Evolutionary conservation across 2,888 invertebrate genomes (phyloP).

Genomic region (Synergus japonicus): DNA sequence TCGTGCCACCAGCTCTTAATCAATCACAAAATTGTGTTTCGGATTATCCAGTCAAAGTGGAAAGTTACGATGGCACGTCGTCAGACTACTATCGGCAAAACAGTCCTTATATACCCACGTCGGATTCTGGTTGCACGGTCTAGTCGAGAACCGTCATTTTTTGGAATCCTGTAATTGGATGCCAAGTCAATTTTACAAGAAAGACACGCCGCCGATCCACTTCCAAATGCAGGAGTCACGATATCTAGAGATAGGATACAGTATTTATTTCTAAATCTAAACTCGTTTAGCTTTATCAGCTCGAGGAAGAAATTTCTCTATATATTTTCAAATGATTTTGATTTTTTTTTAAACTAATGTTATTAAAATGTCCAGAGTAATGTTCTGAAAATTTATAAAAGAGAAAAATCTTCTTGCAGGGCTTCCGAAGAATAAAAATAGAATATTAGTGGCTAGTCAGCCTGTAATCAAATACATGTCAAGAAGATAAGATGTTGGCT

Average conservation of each 20-base stretch:
- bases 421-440: constrained; percentile 3
- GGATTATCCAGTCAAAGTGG: constrained; percentile 74
- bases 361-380: not conserved
- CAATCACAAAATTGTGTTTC: constrained; percentile 72
- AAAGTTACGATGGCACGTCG: constrained; percentile 67
- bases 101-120: constrained; percentile 71
- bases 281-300: constrained; percentile 12
- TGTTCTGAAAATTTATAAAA: not conserved
- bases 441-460: constrained; percentile 1
- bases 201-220: constrained; percentile 34
- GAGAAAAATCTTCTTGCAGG: not conserved
- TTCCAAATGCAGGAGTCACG: constrained; percentile 11
- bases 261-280: constrained; percentile 39
- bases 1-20: constrained; percentile 66
- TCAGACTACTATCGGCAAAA: constrained; percentile 72
- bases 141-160: constrained; percentile 58
- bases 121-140: constrained; percentile 73
- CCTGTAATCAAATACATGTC: not conserved
- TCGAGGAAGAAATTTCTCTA: not conserved
- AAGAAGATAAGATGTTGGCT: not conserved
- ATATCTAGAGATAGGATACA: constrained; percentile 32
- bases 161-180: constrained; percentile 23
- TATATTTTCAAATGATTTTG: not conserved
- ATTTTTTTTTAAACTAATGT: not conserved
- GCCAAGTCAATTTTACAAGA: constrained; percentile 6